phyloP scores from a whole-genome alignment of 64 coral and sea anemone species.

The Pocillopora verrucosa region DNA sequence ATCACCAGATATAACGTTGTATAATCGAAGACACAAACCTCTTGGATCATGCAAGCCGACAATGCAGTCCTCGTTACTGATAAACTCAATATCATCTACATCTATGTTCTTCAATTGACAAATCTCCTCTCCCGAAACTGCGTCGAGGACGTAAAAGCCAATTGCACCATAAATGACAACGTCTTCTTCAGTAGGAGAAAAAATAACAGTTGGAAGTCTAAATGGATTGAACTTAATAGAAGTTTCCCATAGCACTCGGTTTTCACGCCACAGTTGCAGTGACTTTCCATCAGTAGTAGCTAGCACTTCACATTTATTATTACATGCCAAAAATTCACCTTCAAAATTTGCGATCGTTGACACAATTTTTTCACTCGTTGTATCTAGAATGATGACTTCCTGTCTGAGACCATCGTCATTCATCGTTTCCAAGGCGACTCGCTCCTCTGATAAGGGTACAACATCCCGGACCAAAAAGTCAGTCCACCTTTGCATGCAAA shows the following conservation, averaged over 20 bases:
- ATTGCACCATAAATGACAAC: background rate
- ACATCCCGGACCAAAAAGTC: background rate
- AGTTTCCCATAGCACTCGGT: background rate
- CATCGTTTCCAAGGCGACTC: background rate
- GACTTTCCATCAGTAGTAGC: background rate
- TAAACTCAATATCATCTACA: background rate
- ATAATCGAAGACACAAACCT: background rate
- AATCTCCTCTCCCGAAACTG: background rate
- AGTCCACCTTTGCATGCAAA: background rate
- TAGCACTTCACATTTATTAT: constrained; percentile 10
- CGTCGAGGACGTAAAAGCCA: background rate
- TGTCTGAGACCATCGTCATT: too few relatives aligned
- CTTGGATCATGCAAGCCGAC: too few relatives aligned
- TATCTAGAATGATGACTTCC: background rate
- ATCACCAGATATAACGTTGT: background rate
- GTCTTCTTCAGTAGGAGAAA: constrained; percentile 9
- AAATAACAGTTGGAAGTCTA: too few relatives aligned
- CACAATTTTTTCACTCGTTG: background rate
- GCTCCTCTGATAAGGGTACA: constrained; percentile 3
- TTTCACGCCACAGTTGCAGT: background rate
- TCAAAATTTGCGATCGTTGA: background rate
- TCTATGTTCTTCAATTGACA: background rate
- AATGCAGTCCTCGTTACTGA: constrained; percentile 3
- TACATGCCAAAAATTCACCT: background rate
- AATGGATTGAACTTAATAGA: too few relatives aligned